phyloP scores from a whole-genome alignment of 2,113 vertebrate species.

The Sinocyclocheilus anophthalmus region DNA sequence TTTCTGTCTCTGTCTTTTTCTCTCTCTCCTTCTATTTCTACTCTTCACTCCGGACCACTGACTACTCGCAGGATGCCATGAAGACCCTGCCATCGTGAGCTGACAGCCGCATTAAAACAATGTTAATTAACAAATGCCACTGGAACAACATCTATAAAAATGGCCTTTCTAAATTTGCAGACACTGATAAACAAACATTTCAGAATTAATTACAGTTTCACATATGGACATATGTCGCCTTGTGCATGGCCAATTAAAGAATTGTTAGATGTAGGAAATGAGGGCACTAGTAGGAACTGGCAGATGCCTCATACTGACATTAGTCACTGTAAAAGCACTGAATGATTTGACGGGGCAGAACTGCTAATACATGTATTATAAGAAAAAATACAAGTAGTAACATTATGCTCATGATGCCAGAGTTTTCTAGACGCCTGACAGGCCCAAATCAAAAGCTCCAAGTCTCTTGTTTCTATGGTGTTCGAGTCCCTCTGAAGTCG shows the following conservation, averaged over 20 bases:
- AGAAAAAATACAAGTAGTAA: background rate
- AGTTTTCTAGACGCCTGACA: background rate
- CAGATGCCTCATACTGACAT: background rate
- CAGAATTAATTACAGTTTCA: conserved; percentile 4
- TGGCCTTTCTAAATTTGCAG: background rate
- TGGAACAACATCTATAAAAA: background rate
- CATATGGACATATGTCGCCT: conserved; percentile 16
- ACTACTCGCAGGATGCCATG: background rate
- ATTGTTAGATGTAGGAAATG: background rate
- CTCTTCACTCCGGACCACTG: background rate
- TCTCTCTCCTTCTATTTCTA: background rate
- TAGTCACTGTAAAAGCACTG: background rate
- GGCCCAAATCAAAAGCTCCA: background rate
- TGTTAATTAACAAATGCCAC: conserved; percentile 21
- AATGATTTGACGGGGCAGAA: background rate
- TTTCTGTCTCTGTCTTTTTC: background rate
- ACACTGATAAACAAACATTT: conserved; percentile 14
- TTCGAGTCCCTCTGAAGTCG: background rate
- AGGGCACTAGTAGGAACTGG: background rate
- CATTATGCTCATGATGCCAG: background rate
- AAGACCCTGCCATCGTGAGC: background rate
- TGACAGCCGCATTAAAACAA: conserved; percentile 12
- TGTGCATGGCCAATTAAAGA: conserved; percentile 20
- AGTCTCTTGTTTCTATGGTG: background rate
- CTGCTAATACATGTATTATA: background rate